Percentiles rank a stretch among this genome's conserved stretches.
Conservation (phyloP, 1,140 invertebrate genomes). For the Leucophenga varia region DNA sequence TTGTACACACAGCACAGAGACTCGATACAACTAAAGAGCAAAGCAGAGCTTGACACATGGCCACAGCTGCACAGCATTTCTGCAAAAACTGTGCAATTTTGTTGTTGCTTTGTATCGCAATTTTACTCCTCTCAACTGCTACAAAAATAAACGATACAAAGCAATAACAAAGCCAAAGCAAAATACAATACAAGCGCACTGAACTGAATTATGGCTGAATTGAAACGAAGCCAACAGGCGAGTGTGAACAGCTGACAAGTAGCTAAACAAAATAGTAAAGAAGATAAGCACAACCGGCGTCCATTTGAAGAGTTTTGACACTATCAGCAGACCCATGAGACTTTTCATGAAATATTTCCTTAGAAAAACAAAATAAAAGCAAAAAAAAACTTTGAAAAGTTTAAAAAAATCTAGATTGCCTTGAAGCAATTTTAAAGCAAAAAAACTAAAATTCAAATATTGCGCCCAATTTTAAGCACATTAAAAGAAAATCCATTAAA, state of each 20-base stretch:
- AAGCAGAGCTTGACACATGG: too few relatives aligned
- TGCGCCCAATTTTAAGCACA: too few relatives aligned
- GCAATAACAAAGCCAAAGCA: conserved; percentile 25
- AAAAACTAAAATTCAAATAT: too few relatives aligned
- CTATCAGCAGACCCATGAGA: conserved; percentile 22
- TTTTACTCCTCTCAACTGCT: conserved; percentile 37
- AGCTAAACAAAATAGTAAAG: conserved; percentile 8
- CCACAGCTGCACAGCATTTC: conserved; percentile 17
- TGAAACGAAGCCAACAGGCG: too few relatives aligned
- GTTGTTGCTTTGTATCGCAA: conserved; percentile 40
- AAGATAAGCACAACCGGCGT: conserved; percentile 27
- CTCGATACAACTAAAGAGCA: neutral
- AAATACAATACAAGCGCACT: too few relatives aligned
- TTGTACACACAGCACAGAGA: conserved; percentile 15
- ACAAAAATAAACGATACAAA: conserved; percentile 41
- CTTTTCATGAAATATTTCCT: too few relatives aligned
- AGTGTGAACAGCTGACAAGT: conserved; percentile 29
- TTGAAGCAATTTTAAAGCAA: too few relatives aligned
- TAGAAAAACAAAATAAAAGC: too few relatives aligned
- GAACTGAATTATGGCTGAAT: too few relatives aligned
- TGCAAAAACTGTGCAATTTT: conserved; percentile 7
- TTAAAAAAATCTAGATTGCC: too few relatives aligned
- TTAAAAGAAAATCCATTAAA: too few relatives aligned
- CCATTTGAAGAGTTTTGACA: conserved; percentile 44
- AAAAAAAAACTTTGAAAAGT: too few relatives aligned